Evolutionary conservation across 2,797 vertebrate species (phyloP), one percentile per base, ranked within the genome.

Genomic region (Pyrrhura leucotis): DNA sequence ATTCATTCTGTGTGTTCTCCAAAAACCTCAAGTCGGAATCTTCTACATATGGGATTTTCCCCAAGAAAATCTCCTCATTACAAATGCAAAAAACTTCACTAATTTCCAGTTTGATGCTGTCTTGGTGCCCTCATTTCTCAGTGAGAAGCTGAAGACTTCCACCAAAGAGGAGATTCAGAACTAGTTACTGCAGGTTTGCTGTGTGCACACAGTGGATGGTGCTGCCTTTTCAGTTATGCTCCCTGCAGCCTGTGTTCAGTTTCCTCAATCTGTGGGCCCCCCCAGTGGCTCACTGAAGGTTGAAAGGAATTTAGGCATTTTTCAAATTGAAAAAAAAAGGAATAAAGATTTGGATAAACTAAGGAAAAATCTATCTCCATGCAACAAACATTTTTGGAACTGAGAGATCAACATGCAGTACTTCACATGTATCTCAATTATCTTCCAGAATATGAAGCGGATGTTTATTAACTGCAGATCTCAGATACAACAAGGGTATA

Each of bases 391-490:
- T 5, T 92, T 90, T 61, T 62, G 47, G 48, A 93, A 71, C 89
- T 56, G 71, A 61, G 88, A 90, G 90, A 96, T 90, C 9, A 13
- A 53, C 67, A 62, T 26, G 22, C 56, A 63, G 53, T 71, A 77
- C 74, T 88, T 90, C 68, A 87, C 84, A 65, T 0, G 0, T 50
- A 89, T 47, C 78, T 93, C 89, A 87, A 33, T 68, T 90, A 65
- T 71, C 75, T 90, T 96, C 86, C 93, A 90, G 93, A 93, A 90
- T 77, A 93, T 78, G 87, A 97, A 96, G 72, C 61, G 82, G 85
- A 96, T 94, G 92, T 93, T 89, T 92, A 85, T 93, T 77, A 90
- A 83, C 65, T 61, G 54, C 59, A 66, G 86, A 71, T 47, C 89
- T 90, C 12, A 25, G 69, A 81, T 74, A 90, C 86, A 94, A 88